Evolutionary conservation across 2,113 vertebrate genomes (phyloP).

Genomic region (Clarias magur): DNA sequence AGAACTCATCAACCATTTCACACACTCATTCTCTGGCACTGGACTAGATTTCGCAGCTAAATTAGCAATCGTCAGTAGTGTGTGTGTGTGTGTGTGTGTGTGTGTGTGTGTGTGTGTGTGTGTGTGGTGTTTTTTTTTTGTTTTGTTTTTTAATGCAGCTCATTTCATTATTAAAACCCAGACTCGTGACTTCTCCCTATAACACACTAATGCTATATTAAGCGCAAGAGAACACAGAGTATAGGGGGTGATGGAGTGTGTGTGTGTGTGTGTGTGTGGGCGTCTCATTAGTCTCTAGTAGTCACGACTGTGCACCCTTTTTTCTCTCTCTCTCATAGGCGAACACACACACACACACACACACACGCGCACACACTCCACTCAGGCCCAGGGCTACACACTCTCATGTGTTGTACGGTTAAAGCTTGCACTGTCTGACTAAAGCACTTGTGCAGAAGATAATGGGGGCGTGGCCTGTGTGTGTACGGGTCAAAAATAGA

Average conservation of each 20-base stretch:
- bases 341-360: not conserved
- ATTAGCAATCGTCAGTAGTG: not conserved
- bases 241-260: not conserved
- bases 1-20: not conserved
- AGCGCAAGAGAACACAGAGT: not conserved
- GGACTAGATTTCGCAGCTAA: not conserved
- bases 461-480: not conserved
- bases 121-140: too few relatives aligned
- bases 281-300: slow-evolving; percentile 4
- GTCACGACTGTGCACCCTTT: not conserved
- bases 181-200: not conserved
- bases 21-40: not conserved
- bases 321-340: not conserved
- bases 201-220: not conserved
- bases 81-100: too few relatives aligned
- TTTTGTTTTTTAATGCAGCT: not conserved
- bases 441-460: not conserved
- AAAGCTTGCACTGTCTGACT: not conserved
- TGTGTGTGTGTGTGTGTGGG: not conserved
- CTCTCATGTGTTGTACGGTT: not conserved
- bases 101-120: too few relatives aligned
- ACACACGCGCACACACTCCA: not conserved
- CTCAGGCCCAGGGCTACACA: not conserved
- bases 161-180: not conserved
- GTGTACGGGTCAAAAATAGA: not conserved